Conservation (phyloP, 2,888 invertebrate species). For the Tigriopus californicus region DNA sequence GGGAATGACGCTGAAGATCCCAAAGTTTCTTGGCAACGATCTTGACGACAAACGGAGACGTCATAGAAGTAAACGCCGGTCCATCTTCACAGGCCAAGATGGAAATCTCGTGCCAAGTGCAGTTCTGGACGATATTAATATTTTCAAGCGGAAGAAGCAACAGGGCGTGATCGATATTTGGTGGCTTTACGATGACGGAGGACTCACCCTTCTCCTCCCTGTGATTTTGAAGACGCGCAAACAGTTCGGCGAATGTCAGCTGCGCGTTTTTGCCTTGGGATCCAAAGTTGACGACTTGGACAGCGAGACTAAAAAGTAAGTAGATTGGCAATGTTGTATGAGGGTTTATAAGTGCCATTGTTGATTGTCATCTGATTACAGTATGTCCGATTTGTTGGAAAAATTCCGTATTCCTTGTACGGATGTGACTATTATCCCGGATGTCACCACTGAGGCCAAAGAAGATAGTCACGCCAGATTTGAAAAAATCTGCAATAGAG, state of each 20-base stretch:
- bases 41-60: conserved; percentile 19
- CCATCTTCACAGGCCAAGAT: conserved; percentile 29
- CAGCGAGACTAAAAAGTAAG: conserved; percentile 65
- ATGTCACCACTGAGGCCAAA: conserved; percentile 67
- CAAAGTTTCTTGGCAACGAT: neutral
- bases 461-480: conserved; percentile 59
- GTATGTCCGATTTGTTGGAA: conserved; percentile 84
- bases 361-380: too few species aligned
- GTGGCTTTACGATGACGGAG: conserved; percentile 77
- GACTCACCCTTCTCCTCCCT: conserved; percentile 62
- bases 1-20: too few species aligned
- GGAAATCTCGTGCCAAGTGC: conserved; percentile 35
- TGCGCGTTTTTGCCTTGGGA: conserved; percentile 67
- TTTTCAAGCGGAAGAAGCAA: conserved; percentile 43
- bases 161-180: conserved; percentile 63
- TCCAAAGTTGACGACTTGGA: conserved; percentile 76
- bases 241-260: conserved; percentile 59
- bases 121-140: conserved; percentile 24
- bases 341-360: neutral
- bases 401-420: conserved; percentile 96
- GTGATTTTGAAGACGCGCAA: conserved; percentile 62
- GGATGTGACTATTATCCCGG: conserved; percentile 73
- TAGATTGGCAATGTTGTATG: too few species aligned
- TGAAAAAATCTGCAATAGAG: conserved; percentile 45
- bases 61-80: conserved; percentile 19